These are phyloP conservation scores for Bombus waltoni DNA, from an alignment of 1,140 invertebrate genomes.

Conservation along the genomic window DNA sequence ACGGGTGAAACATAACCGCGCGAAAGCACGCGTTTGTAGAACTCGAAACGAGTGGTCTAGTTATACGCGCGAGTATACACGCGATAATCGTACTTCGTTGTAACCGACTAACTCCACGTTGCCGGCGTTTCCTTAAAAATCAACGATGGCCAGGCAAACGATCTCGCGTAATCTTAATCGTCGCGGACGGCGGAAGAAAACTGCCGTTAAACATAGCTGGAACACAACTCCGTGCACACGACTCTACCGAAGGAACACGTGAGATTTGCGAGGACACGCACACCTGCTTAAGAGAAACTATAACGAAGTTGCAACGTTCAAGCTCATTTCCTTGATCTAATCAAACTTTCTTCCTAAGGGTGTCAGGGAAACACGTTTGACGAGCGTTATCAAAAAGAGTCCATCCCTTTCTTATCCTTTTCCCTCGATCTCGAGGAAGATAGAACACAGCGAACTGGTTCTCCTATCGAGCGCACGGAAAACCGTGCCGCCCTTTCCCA, in stretches of 20 bases:
- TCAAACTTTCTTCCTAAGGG: neutral
- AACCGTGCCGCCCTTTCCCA: conserved; percentile 15
- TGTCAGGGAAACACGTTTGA: neutral
- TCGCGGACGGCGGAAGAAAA: neutral
- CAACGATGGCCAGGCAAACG: neutral
- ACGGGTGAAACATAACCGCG: neutral
- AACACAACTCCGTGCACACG: neutral
- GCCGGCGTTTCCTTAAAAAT: neutral
- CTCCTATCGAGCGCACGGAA: neutral
- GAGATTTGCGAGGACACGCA: neutral
- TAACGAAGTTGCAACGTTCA: conserved; percentile 2
- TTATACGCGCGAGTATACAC: conserved; percentile 7
- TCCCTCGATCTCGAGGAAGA: neutral
- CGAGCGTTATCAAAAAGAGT: conserved; percentile 1
- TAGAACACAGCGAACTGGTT: neutral
- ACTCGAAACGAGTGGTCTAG: neutral
- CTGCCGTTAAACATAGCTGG: neutral
- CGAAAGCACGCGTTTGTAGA: neutral
- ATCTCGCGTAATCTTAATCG: conserved; percentile 30
- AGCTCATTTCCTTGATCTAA: conserved; percentile 6
- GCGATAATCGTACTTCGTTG: neutral
- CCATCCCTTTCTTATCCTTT: neutral
- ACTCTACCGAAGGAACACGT: neutral
- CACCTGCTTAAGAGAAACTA: neutral
- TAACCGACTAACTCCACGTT: neutral